These are phyloP conservation scores for Trinectes maculatus DNA, from an alignment of 2,113 vertebrate genomes.

Conservation along the genomic window DNA sequence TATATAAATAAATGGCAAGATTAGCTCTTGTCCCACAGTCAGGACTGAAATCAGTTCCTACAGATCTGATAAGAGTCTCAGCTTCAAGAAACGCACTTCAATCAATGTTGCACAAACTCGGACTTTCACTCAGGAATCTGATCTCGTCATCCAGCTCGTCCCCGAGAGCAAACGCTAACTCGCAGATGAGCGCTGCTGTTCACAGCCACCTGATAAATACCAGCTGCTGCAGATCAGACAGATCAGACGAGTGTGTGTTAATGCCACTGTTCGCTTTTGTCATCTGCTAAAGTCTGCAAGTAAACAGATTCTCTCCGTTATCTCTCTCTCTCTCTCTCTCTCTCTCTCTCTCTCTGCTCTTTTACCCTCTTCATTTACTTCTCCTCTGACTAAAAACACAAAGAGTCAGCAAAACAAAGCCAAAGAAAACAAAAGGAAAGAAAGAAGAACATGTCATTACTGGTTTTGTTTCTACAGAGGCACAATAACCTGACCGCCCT, in stretches of 20 bases:
- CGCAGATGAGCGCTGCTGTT: conserved; percentile 15
- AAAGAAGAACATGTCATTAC: conserved; percentile 71
- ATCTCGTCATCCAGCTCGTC: no score
- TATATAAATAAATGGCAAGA: no score
- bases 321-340: conserved; percentile 32
- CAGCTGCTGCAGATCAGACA: conserved; percentile 49
- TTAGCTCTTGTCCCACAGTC: no score
- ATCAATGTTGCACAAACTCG: not conserved
- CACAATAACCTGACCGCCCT: conserved; percentile 69
- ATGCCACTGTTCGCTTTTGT: conserved; percentile 48
- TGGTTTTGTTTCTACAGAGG: conserved; percentile 62
- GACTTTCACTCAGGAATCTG: conserved; percentile 35
- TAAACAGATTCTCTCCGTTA: conserved; percentile 52
- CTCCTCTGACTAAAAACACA: conserved; percentile 51
- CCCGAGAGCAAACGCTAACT: not conserved
- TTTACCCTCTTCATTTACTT: conserved; percentile 67
- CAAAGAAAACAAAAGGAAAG: conserved; percentile 56
- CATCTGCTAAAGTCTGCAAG: conserved; percentile 43
- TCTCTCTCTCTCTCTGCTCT: conserved; percentile 26
- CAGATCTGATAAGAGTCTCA: not conserved
- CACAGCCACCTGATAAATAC: conserved; percentile 54
- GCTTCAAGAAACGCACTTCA: not conserved
- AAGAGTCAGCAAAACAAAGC: conserved; percentile 66
- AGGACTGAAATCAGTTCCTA: no score
- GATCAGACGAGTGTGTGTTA: conserved; percentile 30